These are phyloP conservation scores for Aradus depressus DNA, from an alignment of 2,888 invertebrate genomes.

Conservation along the genomic window DNA sequence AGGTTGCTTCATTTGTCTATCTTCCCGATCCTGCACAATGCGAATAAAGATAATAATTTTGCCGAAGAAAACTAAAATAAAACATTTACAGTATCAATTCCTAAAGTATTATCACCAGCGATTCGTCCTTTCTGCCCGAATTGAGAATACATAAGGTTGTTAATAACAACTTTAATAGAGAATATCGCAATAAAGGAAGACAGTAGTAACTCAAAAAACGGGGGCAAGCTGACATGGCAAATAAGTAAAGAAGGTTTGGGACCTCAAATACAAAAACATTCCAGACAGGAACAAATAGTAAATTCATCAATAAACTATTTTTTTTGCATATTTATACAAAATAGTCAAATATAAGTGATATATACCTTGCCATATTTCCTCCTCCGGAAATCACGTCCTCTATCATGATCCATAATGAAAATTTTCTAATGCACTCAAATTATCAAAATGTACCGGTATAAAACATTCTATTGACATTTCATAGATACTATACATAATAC, in stretches of 20 bases:
- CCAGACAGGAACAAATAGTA: neutral
- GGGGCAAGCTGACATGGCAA: neutral
- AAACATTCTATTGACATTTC: too few relatives aligned
- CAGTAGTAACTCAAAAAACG: neutral
- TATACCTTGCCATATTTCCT: constrained; percentile 21
- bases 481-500: too few relatives aligned
- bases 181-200: neutral
- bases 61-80: neutral
- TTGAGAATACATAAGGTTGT: neutral
- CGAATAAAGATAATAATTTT: neutral
- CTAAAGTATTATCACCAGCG: neutral
- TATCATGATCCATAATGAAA: constrained; percentile 24
- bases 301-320: neutral
- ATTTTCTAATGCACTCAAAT: too few relatives aligned
- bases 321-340: neutral
- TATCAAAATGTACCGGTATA: too few relatives aligned
- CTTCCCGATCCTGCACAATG: constrained; percentile 28
- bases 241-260: neutral
- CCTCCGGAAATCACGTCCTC: constrained; percentile 20
- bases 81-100: neutral
- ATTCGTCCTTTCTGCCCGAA: too few relatives aligned
- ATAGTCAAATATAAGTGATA: neutral
- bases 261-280: too few relatives aligned
- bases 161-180: neutral
- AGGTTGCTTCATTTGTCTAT: constrained; percentile 28